These are phyloP conservation scores for Torymus aiolomorphi DNA, from an alignment of 2,888 invertebrate genomes.

Conservation along the genomic window DNA sequence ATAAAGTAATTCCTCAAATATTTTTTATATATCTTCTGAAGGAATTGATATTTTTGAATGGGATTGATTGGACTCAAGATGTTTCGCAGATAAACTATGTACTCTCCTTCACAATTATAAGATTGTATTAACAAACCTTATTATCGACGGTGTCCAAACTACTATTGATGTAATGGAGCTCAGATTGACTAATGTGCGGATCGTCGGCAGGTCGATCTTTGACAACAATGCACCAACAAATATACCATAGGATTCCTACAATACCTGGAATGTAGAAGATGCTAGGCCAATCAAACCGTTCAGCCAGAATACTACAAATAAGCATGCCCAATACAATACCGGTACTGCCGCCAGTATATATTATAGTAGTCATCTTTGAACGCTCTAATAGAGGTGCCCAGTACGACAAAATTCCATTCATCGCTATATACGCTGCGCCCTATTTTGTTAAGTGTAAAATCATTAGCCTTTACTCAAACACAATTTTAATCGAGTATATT, in stretches of 20 bases:
- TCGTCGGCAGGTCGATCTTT: conserved; percentile 86
- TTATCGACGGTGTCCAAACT: conserved; percentile 69
- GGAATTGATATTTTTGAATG: not conserved
- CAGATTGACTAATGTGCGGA: conserved; percentile 83
- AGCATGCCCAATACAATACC: conserved; percentile 82
- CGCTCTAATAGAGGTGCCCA: too few species aligned
- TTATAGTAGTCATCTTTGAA: too few species aligned
- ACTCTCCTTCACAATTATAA: too few species aligned
- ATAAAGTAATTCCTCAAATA: not conserved
- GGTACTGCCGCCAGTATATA: too few species aligned
- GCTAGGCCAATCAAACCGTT: conserved; percentile 86
- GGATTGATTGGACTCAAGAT: not conserved
- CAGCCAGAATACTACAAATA: conserved; percentile 84
- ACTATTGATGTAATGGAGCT: conserved; percentile 84
- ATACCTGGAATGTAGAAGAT: conserved; percentile 88
- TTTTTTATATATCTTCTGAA: not conserved
- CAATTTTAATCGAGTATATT: too few species aligned
- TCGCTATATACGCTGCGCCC: too few species aligned
- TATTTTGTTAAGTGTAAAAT: too few species aligned
- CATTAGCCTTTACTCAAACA: too few species aligned
- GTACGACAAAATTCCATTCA: too few species aligned
- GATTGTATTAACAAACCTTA: not conserved
- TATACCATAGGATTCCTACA: conserved; percentile 84
- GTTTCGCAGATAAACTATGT: not conserved
- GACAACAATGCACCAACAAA: conserved; percentile 83